Evolutionary conservation across 2,888 invertebrate genomes (phyloP).

Genomic region (Cosmia pyralina): DNA sequence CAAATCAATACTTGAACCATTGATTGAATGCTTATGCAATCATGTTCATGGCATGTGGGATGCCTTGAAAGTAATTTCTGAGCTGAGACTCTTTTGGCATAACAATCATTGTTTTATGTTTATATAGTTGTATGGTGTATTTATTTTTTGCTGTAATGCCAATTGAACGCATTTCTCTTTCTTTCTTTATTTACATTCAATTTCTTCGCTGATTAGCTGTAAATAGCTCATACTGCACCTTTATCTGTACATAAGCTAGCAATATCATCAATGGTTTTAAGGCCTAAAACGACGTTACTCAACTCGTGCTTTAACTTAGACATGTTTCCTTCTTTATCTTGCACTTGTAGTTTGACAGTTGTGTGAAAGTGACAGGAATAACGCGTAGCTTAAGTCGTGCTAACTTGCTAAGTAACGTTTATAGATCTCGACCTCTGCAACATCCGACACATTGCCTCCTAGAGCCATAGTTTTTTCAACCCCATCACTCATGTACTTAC

Average conservation of each 20-base stretch:
- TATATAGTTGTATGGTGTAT: too few relatives aligned
- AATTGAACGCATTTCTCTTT: too few relatives aligned
- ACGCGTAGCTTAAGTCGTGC: too few relatives aligned
- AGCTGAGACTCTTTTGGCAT: too few relatives aligned
- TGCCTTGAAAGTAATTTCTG: background rate
- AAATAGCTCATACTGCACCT: too few relatives aligned
- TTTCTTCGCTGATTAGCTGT: background rate
- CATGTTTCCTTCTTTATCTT: too few relatives aligned
- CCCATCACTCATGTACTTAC: background rate
- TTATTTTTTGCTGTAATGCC: too few relatives aligned
- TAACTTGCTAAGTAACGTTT: background rate
- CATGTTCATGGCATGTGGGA: background rate
- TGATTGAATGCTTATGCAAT: background rate
- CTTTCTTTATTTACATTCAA: background rate
- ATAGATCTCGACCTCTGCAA: background rate
- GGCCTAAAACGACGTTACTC: too few relatives aligned
- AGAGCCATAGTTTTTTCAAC: background rate
- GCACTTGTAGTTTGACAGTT: too few relatives aligned
- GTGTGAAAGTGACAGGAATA: too few relatives aligned
- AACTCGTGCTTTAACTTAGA: background rate
- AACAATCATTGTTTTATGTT: too few relatives aligned
- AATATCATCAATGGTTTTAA: background rate
- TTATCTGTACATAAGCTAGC: background rate
- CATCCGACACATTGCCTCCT: too few relatives aligned
- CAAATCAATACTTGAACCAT: slow-evolving; percentile 13